These are phyloP conservation scores for Drosophila pectinifera DNA, from an alignment of 1,140 invertebrate species.

Conservation along the genomic window DNA sequence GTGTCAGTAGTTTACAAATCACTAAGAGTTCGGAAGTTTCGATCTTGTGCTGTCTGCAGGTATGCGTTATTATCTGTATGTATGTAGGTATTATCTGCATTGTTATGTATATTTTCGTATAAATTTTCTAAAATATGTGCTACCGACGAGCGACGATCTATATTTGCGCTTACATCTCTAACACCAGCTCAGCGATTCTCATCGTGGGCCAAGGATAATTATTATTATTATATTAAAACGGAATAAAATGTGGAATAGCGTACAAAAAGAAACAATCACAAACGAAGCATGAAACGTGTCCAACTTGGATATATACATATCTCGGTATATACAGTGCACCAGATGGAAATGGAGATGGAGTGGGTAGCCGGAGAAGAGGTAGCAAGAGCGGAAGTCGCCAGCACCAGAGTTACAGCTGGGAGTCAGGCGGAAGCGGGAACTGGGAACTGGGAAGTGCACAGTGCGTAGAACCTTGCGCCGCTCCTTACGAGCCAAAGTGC, in stretches of 20 bases:
- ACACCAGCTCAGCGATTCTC: slow-evolving; percentile 42
- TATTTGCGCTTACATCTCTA: slow-evolving; percentile 61
- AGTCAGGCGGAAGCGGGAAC: slow-evolving; percentile 5
- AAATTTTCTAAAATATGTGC: slow-evolving; percentile 62
- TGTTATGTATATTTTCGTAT: slow-evolving; percentile 42
- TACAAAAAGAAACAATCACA: slow-evolving; percentile 25
- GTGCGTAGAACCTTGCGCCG: background rate
- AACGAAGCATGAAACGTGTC: slow-evolving; percentile 25
- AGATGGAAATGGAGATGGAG: background rate
- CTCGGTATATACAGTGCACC: slow-evolving; percentile 51
- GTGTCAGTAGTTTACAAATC: too few species aligned
- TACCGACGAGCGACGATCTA: slow-evolving; percentile 15
- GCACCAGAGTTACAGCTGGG: slow-evolving; percentile 24
- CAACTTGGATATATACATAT: slow-evolving; percentile 40
- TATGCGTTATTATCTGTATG: slow-evolving; percentile 23
- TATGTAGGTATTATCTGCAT: slow-evolving; percentile 23
- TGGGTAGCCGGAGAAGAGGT: background rate
- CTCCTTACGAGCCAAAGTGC: slow-evolving; percentile 95
- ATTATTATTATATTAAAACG: slow-evolving; percentile 21
- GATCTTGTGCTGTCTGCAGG: slow-evolving; percentile 28
- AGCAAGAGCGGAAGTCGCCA: slow-evolving; percentile 32
- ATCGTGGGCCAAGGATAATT: background rate
- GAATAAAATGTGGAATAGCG: slow-evolving; percentile 36
- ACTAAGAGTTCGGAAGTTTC: slow-evolving; percentile 19
- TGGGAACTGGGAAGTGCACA: background rate